A percentile compares a stretch with the other conserved stretches of the same genome.
phyloP scores from a whole-genome alignment of 2,888 invertebrate species.

The Platycnemis pennipes region DNA sequence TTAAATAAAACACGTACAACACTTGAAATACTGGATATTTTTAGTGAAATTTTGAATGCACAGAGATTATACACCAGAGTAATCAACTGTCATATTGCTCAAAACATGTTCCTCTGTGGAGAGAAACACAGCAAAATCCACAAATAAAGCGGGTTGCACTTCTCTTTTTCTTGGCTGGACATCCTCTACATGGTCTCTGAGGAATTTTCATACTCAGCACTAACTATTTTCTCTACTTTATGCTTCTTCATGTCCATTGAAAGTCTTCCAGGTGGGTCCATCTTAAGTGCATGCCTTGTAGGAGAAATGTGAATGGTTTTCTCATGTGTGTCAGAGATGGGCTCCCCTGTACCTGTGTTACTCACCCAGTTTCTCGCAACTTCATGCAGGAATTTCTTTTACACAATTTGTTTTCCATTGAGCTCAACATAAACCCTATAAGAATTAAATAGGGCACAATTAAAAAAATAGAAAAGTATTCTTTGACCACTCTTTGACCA shows the following conservation, averaged over 20 bases:
- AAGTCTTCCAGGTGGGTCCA: neutral
- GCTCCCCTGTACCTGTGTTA: too few relatives aligned
- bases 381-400: neutral
- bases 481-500: constrained; percentile 71
- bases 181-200: neutral
- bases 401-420: neutral
- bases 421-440: neutral
- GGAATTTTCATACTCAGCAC: neutral
- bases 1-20: neutral
- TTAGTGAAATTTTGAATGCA: neutral
- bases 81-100: neutral
- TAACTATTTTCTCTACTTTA: neutral
- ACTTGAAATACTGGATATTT: neutral
- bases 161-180: neutral
- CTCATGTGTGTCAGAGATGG: neutral
- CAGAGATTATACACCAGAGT: neutral
- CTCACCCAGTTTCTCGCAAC: neutral
- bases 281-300: neutral
- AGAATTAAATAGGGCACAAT: constrained; percentile 70
- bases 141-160: neutral
- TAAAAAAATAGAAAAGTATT: constrained; percentile 70
- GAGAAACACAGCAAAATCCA: too few relatives aligned
- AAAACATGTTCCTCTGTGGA: neutral
- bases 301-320: neutral
- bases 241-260: neutral